Conservation (phyloP, 2,797 vertebrate genomes). For the Sebastes hubbsi region DNA sequence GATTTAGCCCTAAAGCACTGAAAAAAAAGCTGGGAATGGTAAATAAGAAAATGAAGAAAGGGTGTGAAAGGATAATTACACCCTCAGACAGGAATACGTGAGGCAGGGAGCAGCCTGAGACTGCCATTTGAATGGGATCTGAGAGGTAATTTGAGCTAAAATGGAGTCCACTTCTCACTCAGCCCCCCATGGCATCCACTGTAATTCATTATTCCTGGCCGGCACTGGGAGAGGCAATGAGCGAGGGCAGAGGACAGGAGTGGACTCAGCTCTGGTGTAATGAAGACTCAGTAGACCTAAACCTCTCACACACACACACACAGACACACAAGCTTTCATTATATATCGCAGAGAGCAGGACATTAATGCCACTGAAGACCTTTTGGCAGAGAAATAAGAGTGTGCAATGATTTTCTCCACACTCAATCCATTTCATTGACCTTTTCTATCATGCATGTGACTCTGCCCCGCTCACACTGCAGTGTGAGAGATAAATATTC, state of each 20-base stretch:
- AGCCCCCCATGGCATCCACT: slow-evolving; percentile 73
- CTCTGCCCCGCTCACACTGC: slow-evolving; percentile 55
- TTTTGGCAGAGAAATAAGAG: slow-evolving; percentile 77
- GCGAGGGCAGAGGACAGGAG: slow-evolving; percentile 77
- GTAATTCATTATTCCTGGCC: slow-evolving; percentile 83
- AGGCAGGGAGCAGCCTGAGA: slow-evolving; percentile 51
- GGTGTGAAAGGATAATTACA: slow-evolving; percentile 49
- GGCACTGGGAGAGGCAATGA: slow-evolving; percentile 72
- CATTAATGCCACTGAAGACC: slow-evolving; percentile 78
- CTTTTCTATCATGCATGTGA: slow-evolving; percentile 79
- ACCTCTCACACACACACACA: slow-evolving; percentile 45
- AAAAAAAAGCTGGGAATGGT: slow-evolving; percentile 5
- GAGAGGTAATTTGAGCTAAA: slow-evolving; percentile 83
- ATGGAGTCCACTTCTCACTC: slow-evolving; percentile 77
- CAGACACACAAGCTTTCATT: slow-evolving; percentile 65
- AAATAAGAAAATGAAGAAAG: slow-evolving; percentile 35
- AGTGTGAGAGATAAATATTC: slow-evolving; percentile 69
- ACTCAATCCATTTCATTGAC: slow-evolving; percentile 78
- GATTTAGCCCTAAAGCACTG: slow-evolving; percentile 1
- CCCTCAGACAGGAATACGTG: slow-evolving; percentile 32
- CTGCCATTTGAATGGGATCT: slow-evolving; percentile 79
- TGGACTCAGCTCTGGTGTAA: slow-evolving; percentile 78
- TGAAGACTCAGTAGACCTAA: slow-evolving; percentile 82
- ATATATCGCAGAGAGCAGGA: slow-evolving; percentile 70
- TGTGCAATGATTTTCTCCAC: slow-evolving; percentile 72